A percentile compares a stretch with the other conserved stretches of the same genome.
Evolutionary conservation across 2,797 vertebrate genomes (phyloP).

Genomic region (Pangasius macronema): DNA sequence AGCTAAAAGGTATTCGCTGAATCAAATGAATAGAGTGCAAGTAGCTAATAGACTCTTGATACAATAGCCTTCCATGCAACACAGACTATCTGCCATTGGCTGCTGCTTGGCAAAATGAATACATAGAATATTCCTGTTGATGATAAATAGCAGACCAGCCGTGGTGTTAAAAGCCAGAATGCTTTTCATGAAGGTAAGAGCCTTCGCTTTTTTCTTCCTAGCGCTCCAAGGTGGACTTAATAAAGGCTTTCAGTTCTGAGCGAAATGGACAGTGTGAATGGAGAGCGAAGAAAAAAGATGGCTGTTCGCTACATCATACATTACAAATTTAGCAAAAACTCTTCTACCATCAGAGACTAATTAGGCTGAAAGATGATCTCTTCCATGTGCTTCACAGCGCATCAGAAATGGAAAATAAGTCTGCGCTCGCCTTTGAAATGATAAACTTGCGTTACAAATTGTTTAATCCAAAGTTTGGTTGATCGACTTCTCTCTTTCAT

Average conservation of each 20-base stretch:
- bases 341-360: constrained; percentile 32
- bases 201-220: neutral
- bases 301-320: neutral
- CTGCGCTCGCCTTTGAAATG: constrained; percentile 43
- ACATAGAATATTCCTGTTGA: constrained; percentile 7
- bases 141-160: constrained; percentile 18
- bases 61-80: constrained; percentile 17
- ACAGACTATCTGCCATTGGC: neutral
- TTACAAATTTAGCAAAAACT: constrained; percentile 4
- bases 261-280: constrained; percentile 16
- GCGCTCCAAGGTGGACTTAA: constrained; percentile 8
- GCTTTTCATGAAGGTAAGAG: constrained; percentile 26
- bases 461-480: constrained; percentile 16
- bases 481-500: constrained; percentile 19
- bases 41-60: constrained; percentile 40
- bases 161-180: constrained; percentile 5
- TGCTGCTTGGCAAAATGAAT: constrained; percentile 14
- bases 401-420: constrained; percentile 32
- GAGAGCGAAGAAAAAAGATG: neutral
- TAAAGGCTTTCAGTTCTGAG: neutral
- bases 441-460: constrained; percentile 1
- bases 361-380: constrained; percentile 38
- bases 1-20: constrained; percentile 9
- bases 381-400: constrained; percentile 15
- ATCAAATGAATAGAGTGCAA: constrained; percentile 29